Percentiles rank a stretch among this genome's conserved stretches.
These are phyloP conservation scores for Cryptoblepharus egeriae DNA, from an alignment of 2,797 vertebrate genomes.

Conservation along the genomic window DNA sequence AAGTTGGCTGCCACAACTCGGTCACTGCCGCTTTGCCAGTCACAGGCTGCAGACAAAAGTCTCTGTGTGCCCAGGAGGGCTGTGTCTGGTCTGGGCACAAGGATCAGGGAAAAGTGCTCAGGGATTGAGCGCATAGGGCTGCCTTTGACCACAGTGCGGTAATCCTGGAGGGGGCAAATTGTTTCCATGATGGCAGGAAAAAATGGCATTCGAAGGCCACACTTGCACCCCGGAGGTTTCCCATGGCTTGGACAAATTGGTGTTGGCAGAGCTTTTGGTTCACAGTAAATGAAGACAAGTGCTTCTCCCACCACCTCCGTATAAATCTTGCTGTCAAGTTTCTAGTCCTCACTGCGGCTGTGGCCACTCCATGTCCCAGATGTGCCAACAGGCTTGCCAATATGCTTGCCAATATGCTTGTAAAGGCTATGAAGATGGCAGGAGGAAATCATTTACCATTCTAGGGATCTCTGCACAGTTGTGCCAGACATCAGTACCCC, in stretches of 20 bases:
- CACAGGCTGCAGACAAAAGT: background rate
- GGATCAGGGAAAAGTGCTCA: too few relatives aligned
- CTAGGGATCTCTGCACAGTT: background rate
- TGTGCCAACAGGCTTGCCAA: background rate
- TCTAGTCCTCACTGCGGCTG: background rate
- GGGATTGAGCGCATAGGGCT: too few relatives aligned
- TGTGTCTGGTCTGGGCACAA: background rate
- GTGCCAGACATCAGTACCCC: too few relatives aligned
- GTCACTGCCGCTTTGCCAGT: background rate
- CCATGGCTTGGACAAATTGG: background rate
- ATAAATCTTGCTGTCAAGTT: background rate
- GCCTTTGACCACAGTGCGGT: background rate
- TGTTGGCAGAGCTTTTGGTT: background rate
- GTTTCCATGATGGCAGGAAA: background rate
- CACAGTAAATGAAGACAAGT: background rate
- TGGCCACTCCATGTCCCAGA: too few relatives aligned
- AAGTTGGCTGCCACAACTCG: background rate
- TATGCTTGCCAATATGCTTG: background rate
- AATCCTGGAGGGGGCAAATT: background rate
- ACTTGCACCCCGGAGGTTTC: background rate
- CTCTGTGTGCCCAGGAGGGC: background rate
- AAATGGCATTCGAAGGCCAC: background rate
- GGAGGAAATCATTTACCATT: background rate
- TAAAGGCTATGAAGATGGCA: background rate
- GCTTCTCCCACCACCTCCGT: background rate